phyloP scores from a whole-genome alignment of 2,113 vertebrate species.

The Oreocharis arfaki region DNA sequence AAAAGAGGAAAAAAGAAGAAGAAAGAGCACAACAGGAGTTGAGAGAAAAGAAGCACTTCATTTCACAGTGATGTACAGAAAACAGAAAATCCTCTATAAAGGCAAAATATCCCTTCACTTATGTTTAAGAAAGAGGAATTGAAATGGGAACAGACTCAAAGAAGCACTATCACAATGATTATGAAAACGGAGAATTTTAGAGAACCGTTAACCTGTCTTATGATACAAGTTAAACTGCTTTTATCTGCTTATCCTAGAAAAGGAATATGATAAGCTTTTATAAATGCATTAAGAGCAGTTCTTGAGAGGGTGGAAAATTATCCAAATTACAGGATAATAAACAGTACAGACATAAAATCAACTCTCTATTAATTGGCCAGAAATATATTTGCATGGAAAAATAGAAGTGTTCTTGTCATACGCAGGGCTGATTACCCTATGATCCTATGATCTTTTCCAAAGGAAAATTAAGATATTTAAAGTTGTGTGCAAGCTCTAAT shows the following conservation, averaged over 20 bases:
- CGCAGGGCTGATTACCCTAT: background rate
- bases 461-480: background rate
- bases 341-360: background rate
- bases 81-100: background rate
- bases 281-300: background rate
- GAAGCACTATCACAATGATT: background rate
- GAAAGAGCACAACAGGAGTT: background rate
- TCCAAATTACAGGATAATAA: background rate
- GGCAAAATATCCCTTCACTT: background rate
- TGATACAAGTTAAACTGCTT: background rate
- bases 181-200: background rate
- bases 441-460: background rate
- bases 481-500: background rate
- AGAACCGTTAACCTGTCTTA: background rate
- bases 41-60: background rate
- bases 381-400: background rate
- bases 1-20: background rate
- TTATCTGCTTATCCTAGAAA: background rate
- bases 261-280: background rate
- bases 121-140: background rate
- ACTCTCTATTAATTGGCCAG: background rate
- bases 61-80: background rate
- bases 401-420: background rate
- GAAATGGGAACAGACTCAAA: background rate
- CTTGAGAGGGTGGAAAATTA: background rate